phyloP scores from a whole-genome alignment of 2,888 invertebrate species.

The Omphaloscelis lunosa region DNA sequence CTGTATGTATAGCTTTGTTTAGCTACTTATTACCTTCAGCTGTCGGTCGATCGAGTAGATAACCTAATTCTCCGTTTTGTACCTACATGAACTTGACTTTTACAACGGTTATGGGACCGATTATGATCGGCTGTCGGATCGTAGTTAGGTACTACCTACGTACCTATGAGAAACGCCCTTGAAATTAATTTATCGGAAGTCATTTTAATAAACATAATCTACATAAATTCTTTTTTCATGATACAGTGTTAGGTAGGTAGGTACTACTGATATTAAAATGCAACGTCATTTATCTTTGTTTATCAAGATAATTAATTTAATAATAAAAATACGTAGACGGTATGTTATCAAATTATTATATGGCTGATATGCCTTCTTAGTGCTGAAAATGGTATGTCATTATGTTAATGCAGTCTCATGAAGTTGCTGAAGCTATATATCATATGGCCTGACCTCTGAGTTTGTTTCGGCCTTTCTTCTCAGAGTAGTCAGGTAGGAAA shows the following conservation, averaged over 20 bases:
- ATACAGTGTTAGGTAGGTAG: constrained; percentile 4
- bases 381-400: constrained; percentile 11
- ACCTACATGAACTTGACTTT: not conserved
- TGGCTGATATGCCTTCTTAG: too few relatives aligned
- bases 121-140: not conserved
- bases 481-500: too few relatives aligned
- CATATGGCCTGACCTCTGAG: too few relatives aligned
- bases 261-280: constrained; percentile 15
- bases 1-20: too few relatives aligned
- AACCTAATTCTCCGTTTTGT: too few relatives aligned
- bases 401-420: constrained; percentile 12
- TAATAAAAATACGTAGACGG: constrained; percentile 1
- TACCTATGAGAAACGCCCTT: not conserved
- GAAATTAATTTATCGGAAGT: constrained; percentile 9
- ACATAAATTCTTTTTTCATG: constrained; percentile 3
- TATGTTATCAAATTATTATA: constrained; percentile 28
- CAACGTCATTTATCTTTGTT: constrained; percentile 13
- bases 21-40: too few relatives aligned
- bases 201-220: not conserved
- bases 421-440: not conserved
- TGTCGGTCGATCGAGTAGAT: too few relatives aligned
- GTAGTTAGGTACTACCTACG: not conserved
- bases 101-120: too few relatives aligned
- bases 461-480: too few relatives aligned
- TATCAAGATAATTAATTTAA: constrained; percentile 38